Base-by-base conservation (phyloP, 1,140 invertebrate genomes). In the Amyelois transitella region DNA sequence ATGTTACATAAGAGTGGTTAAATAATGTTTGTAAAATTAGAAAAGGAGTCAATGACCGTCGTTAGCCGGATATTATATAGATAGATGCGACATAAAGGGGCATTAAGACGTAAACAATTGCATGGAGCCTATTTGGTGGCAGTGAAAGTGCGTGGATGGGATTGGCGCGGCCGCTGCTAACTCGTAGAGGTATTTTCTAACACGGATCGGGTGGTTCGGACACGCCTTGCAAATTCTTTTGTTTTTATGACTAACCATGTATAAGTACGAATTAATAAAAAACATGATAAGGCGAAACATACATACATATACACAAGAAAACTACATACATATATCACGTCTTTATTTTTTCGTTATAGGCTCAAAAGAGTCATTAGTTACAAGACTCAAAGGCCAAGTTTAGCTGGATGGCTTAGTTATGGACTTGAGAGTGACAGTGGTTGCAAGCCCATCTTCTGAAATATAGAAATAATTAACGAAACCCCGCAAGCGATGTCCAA, bases 61-160 rank as follows among this genome's bases (percentile, higher is more conserved):
- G 22, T 69, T 64, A 69, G 60, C 62, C 69, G 67, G 69, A 72
- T 66, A 71, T 58, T 38, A 69, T 72, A 64, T 69, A 58, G 28
- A n/a, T n/a, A n/a, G 57, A 66, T 56, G 64, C 59, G 65, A 62
- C 64, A 67, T 67, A 72, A 71, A 70, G 61, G 59, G 47, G 62
- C 66, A 68, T 74, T 66, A 72, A 71, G 60, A 62, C 54, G 62
- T 75, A 75, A 71, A 77, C 70, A 75, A 69, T 74, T 53, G 66
- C 58, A 43, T 58, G 59, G 60, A 70, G 70, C 62, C 62, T 66
- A 72, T 64, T 56, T 63, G 51, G 55, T 66, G 60, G 28, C 51
- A 78, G 75, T 72, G 75, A 78, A 78, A 78, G 75, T 68, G 60
- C 28, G 28, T 43, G 25, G 49, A 51, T 25, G 28, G 32, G 17